phyloP scores from a whole-genome alignment of 2,113 vertebrate species.

The Dryoscopus gambensis region DNA sequence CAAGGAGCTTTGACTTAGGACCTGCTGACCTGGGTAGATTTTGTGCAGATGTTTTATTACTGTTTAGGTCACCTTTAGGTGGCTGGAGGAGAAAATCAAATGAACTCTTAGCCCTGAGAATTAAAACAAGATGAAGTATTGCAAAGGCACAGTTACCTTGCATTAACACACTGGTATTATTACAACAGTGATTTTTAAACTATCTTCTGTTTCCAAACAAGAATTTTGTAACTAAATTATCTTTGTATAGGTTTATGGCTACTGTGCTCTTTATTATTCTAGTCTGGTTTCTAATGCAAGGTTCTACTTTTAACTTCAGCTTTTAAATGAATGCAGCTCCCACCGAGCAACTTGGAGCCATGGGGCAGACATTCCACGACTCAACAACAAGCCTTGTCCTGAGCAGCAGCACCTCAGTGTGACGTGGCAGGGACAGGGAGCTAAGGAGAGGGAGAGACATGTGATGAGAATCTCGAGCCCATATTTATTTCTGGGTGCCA shows the following conservation, averaged over 20 bases:
- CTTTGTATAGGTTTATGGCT: neutral
- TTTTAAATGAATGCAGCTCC: neutral
- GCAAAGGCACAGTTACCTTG: neutral
- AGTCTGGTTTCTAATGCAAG: neutral
- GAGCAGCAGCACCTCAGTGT: neutral
- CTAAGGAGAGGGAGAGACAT: neutral
- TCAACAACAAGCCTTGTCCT: neutral
- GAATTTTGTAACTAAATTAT: neutral
- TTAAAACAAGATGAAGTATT: neutral
- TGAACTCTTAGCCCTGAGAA: neutral
- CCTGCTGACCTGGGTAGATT: neutral
- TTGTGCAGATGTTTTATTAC: neutral
- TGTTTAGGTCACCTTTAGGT: neutral
- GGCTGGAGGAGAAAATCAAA: neutral
- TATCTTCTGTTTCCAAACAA: neutral
- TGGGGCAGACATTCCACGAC: neutral
- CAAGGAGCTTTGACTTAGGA: neutral
- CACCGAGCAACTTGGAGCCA: neutral
- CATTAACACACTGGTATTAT: neutral
- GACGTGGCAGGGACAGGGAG: neutral
- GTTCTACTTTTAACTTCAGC: neutral
- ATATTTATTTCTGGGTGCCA: neutral
- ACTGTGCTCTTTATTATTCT: neutral
- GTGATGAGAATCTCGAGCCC: fast-evolving
- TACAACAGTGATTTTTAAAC: neutral